A percentile compares a stretch with the other conserved stretches of the same genome.
Evolutionary conservation across 2,113 vertebrate species (phyloP).

Genomic region (Tympanuchus pallidicinctus): DNA sequence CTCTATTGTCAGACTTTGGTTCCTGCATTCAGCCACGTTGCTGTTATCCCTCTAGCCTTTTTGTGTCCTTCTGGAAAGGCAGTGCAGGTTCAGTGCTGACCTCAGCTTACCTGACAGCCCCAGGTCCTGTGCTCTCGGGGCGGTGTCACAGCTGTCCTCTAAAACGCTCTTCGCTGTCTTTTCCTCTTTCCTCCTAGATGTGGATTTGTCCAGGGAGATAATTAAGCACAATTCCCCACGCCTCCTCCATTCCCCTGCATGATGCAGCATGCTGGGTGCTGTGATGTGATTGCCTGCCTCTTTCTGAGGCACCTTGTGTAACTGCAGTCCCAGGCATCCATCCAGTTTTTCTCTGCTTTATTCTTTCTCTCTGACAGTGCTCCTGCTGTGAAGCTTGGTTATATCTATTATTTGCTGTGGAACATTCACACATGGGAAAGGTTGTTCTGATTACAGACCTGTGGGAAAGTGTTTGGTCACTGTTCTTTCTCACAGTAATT

Average conservation of each 20-base stretch:
- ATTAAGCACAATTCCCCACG: not conserved
- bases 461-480: not conserved
- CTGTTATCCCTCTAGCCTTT: not conserved
- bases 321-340: not conserved
- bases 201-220: not conserved
- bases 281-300: not conserved
- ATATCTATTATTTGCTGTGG: not conserved
- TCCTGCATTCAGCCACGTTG: not conserved
- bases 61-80: not conserved
- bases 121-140: not conserved
- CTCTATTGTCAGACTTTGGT: not conserved
- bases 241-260: not conserved
- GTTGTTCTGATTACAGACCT: not conserved
- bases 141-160: not conserved
- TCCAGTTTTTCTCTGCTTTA: not conserved
- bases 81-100: not conserved
- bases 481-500: not conserved
- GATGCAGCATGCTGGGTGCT: not conserved
- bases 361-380: not conserved
- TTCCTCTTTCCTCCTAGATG: not conserved
- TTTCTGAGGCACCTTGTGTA: not conserved
- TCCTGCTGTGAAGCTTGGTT: not conserved
- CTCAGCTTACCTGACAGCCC: slow-evolving; percentile 33
- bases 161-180: slow-evolving; percentile 30
- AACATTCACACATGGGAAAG: not conserved